Evolutionary conservation across 2,113 vertebrate species (phyloP).

Genomic region (Paratilapia polleni): DNA sequence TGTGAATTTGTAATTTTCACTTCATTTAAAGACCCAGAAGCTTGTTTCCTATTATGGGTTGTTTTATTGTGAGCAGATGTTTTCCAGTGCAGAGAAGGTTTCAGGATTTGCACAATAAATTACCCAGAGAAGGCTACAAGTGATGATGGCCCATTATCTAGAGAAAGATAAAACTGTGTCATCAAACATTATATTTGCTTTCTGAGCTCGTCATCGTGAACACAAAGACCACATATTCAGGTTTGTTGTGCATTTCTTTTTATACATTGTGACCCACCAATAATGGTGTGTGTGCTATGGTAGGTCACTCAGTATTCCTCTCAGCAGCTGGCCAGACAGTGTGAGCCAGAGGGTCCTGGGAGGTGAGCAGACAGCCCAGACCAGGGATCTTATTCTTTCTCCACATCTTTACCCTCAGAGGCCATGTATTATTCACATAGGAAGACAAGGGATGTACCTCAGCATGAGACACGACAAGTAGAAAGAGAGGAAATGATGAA

Average conservation of each 20-base stretch:
- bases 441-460: slow-evolving; percentile 30
- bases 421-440: slow-evolving; percentile 68
- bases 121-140: slow-evolving; percentile 36
- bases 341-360: slow-evolving; percentile 33
- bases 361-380: slow-evolving; percentile 34
- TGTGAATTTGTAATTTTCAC: slow-evolving; percentile 50
- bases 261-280: not conserved
- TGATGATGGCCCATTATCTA: slow-evolving; percentile 46
- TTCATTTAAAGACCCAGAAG: slow-evolving; percentile 46
- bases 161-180: slow-evolving; percentile 31
- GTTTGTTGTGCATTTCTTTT: not conserved
- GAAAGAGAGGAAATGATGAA: not conserved
- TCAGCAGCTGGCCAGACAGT: slow-evolving; percentile 39
- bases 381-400: slow-evolving; percentile 35
- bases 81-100: slow-evolving; percentile 37
- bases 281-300: not conserved
- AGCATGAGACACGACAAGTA: slow-evolving; percentile 29
- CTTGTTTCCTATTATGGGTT: slow-evolving; percentile 21
- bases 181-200: slow-evolving; percentile 7
- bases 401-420: slow-evolving; percentile 24
- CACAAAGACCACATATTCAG: not conserved
- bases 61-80: slow-evolving; percentile 56
- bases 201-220: not conserved
- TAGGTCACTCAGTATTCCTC: slow-evolving; percentile 53
- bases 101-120: slow-evolving; percentile 46